Percentiles rank a stretch among this genome's conserved stretches.
Evolutionary conservation across 1,140 invertebrate genomes (phyloP).

Genomic region (Armadillidium nasatum): DNA sequence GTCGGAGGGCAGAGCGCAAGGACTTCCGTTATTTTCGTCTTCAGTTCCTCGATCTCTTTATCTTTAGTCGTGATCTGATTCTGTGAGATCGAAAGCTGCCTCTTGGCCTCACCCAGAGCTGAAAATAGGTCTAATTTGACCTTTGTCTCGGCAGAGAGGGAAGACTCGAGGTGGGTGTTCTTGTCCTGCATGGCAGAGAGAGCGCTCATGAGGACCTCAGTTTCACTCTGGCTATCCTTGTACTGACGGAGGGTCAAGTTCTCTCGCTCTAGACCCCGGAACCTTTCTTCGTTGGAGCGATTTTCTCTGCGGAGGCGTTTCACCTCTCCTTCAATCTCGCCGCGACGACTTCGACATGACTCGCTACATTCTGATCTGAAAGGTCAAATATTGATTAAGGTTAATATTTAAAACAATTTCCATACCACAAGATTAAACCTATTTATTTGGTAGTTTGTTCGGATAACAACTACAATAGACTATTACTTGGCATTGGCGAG

Average conservation of each 20-base stretch:
- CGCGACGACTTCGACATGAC: conserved; percentile 64
- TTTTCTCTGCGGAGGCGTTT: conserved; percentile 68
- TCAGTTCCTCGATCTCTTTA: conserved; percentile 83
- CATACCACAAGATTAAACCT: too few species aligned
- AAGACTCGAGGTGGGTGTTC: conserved; percentile 81
- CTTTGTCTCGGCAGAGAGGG: conserved; percentile 87
- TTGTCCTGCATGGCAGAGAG: conserved; percentile 77
- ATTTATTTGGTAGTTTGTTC: too few species aligned
- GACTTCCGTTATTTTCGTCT: conserved; percentile 83
- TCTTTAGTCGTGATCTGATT: conserved; percentile 75
- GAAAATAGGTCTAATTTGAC: conserved; percentile 90
- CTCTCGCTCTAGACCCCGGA: conserved; percentile 56
- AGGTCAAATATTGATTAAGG: not conserved
- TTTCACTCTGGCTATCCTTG: conserved; percentile 69
- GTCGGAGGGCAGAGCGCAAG: conserved; percentile 78
- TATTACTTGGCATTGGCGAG: conserved; percentile 50
- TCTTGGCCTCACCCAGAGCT: conserved; percentile 87
- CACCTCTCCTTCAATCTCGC: conserved; percentile 72
- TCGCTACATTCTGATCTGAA: conserved; percentile 63
- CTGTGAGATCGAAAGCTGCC: conserved; percentile 85
- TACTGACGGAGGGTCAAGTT: conserved; percentile 56
- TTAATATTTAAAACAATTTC: too few species aligned
- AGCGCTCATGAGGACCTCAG: conserved; percentile 74
- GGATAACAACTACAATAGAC: too few species aligned
- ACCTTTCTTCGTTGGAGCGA: conserved; percentile 68